Percentiles rank a stretch among this genome's conserved stretches.
Conservation (phyloP, 92 coral and sea anemone species). For the Montipora capitata region DNA sequence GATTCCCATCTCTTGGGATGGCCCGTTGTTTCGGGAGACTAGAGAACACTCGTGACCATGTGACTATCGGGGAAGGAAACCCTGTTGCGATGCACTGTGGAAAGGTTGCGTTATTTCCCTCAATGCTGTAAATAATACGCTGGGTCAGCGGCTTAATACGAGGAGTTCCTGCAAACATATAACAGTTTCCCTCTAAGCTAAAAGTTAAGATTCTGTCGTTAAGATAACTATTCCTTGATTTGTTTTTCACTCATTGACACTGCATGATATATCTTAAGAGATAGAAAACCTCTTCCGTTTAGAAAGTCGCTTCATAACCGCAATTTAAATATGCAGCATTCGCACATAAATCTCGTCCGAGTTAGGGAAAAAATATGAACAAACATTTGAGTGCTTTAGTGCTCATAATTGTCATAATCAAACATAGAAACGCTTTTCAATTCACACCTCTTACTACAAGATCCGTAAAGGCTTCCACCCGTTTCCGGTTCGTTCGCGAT, state of each 20-base stretch:
- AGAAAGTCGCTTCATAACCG: too few relatives aligned
- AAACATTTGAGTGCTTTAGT: too few relatives aligned
- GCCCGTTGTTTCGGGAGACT: slow-evolving; percentile 44
- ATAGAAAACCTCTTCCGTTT: too few relatives aligned
- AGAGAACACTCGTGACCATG: slow-evolving; percentile 69
- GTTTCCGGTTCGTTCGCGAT: slow-evolving; percentile 60
- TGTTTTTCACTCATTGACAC: too few relatives aligned
- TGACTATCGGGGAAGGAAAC: slow-evolving; percentile 71
- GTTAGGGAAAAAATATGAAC: too few relatives aligned
- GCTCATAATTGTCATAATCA: too few relatives aligned
- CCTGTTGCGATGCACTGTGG: slow-evolving; percentile 81
- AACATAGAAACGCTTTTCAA: too few relatives aligned
- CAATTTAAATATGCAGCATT: too few relatives aligned
- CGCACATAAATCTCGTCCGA: too few relatives aligned
- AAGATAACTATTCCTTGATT: too few relatives aligned
- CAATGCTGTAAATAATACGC: slow-evolving; percentile 63
- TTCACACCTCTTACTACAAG: slow-evolving; percentile 77
- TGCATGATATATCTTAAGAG: too few relatives aligned
- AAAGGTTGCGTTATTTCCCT: slow-evolving; percentile 54
- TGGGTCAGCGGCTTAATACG: slow-evolving; percentile 58
- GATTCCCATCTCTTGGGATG: slow-evolving; percentile 27
- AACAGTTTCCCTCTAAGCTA: neutral
- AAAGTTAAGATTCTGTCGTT: too few relatives aligned
- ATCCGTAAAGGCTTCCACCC: slow-evolving; percentile 58
- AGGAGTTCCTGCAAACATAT: slow-evolving; percentile 46